Percentiles rank a stretch among this genome's conserved stretches.
These are phyloP conservation scores for Bombycilla garrulus DNA, from an alignment of 2,113 vertebrate genomes.

Conservation along the genomic window DNA sequence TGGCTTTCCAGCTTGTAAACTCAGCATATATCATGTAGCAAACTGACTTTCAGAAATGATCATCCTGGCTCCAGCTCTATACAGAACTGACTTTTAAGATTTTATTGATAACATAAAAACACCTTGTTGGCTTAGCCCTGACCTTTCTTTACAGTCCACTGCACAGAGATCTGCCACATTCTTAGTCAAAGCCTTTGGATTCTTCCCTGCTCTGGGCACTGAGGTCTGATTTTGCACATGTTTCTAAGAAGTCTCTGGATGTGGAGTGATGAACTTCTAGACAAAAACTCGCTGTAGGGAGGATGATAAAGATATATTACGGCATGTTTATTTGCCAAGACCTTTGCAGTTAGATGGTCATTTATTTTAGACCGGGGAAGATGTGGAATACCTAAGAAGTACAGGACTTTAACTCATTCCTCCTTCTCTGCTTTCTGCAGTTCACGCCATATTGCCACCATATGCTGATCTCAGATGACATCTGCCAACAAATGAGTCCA, in stretches of 20 bases:
- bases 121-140: slow-evolving; percentile 9
- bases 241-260: neutral
- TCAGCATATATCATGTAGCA: neutral
- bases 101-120: slow-evolving; percentile 28
- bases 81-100: neutral
- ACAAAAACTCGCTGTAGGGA: slow-evolving; percentile 18
- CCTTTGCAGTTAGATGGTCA: slow-evolving; percentile 10
- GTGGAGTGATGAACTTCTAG: neutral
- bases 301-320: slow-evolving; percentile 18
- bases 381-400: neutral
- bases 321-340: slow-evolving; percentile 18
- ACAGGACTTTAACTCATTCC: neutral
- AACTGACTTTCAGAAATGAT: neutral
- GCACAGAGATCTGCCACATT: neutral
- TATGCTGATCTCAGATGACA: slow-evolving; percentile 54
- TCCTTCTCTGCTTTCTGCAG: neutral
- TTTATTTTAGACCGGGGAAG: neutral
- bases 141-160: neutral
- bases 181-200: neutral
- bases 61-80: neutral
- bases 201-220: neutral
- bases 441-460: slow-evolving; percentile 62
- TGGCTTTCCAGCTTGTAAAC: slow-evolving; percentile 1
- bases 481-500: slow-evolving; percentile 50
- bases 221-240: neutral